phyloP scores from a whole-genome alignment of 2,113 vertebrate species.

The Sebastes schlegelii region DNA sequence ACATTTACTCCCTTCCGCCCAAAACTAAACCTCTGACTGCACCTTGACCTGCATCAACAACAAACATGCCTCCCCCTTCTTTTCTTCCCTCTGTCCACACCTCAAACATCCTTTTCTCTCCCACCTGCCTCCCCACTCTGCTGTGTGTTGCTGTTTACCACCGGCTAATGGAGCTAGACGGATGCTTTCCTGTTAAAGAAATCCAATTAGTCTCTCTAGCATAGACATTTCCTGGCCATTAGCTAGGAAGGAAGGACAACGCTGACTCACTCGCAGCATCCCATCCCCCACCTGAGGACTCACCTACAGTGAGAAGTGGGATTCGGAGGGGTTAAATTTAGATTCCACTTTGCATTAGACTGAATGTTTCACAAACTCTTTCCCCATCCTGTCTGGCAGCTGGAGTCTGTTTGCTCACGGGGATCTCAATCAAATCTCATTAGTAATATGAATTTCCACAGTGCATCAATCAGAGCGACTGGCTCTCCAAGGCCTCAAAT shows the following conservation, averaged over 20 bases:
- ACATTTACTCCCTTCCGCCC: not conserved
- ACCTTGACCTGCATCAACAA: conserved; percentile 15
- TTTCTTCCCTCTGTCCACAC: not conserved
- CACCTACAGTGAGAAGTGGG: conserved; percentile 21
- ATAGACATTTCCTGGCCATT: conserved; percentile 80
- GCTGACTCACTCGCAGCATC: conserved; percentile 59
- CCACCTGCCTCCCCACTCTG: conserved; percentile 52
- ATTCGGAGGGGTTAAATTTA: not conserved
- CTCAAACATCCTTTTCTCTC: not conserved
- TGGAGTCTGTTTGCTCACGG: conserved; percentile 35
- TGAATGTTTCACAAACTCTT: conserved; percentile 34
- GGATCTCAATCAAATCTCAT: conserved; percentile 54
- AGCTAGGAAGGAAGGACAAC: conserved; percentile 46
- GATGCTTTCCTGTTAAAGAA: conserved; percentile 78
- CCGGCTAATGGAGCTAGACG: conserved; percentile 75
- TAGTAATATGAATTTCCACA: conserved; percentile 57
- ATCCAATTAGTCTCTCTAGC: conserved; percentile 76
- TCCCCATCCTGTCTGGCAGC: conserved; percentile 24
- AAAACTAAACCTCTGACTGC: conserved; percentile 9
- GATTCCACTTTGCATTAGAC: not conserved
- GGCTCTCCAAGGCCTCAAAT: conserved; percentile 45
- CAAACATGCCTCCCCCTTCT: conserved; percentile 11
- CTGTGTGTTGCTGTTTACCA: conserved; percentile 68
- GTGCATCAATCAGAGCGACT: conserved; percentile 51
- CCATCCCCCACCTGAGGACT: conserved; percentile 28